Evolutionary conservation across 2,888 invertebrate species (phyloP).

Genomic region (Ephialtes manifestator): DNA sequence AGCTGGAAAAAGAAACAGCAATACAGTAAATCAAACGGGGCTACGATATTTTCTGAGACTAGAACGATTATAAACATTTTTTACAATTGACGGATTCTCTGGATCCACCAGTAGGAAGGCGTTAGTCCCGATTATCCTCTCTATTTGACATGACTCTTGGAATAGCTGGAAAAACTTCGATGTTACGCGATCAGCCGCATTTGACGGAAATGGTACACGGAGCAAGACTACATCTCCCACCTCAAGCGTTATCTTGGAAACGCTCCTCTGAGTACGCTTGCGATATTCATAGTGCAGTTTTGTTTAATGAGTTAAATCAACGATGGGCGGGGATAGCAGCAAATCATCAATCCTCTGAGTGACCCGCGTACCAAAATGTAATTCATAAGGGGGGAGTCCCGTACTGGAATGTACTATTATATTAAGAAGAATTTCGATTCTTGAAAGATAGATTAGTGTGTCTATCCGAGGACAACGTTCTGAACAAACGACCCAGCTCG

Average conservation of each 20-base stretch:
- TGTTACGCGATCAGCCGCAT: slow-evolving; percentile 5
- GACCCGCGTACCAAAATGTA: not conserved
- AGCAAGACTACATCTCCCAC: slow-evolving; percentile 40
- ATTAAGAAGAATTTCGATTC: not conserved
- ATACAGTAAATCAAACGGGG: too few relatives aligned
- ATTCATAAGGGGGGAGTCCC: not conserved
- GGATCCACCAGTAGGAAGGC: not conserved
- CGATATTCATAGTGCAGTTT: not conserved
- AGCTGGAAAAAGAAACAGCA: too few relatives aligned
- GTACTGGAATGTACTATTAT: not conserved
- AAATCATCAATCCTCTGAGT: not conserved
- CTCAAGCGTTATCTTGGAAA: not conserved
- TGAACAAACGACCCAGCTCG: not conserved
- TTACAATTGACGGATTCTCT: not conserved
- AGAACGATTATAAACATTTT: not conserved
- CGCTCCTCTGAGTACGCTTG: not conserved
- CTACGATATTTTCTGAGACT: not conserved
- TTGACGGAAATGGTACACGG: slow-evolving; percentile 13
- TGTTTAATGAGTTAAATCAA: not conserved
- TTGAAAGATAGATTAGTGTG: not conserved
- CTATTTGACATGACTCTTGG: slow-evolving; percentile 23
- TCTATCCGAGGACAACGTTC: not conserved
- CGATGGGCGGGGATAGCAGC: not conserved
- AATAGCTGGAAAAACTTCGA: slow-evolving; percentile 43
- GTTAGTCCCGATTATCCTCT: not conserved